phyloP scores from a whole-genome alignment of 1,140 invertebrate genomes.

The Micrasema minimum region DNA sequence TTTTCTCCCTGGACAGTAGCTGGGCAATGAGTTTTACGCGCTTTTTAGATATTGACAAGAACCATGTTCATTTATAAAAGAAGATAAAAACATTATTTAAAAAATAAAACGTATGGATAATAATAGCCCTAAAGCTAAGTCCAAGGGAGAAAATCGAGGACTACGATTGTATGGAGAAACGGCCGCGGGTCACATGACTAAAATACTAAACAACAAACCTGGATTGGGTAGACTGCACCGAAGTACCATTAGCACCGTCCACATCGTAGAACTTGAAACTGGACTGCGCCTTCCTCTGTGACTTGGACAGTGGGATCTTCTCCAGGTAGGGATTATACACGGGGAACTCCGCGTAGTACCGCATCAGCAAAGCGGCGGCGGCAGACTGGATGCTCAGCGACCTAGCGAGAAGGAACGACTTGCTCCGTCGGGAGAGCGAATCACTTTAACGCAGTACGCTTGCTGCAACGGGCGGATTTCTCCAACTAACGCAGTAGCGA shows the following conservation, averaged over 20 bases:
- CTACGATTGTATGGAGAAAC: no score
- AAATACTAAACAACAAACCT: constrained; percentile 57
- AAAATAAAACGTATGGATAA: no score
- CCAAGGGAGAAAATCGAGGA: no score
- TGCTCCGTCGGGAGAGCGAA: constrained; percentile 94
- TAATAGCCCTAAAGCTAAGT: no score
- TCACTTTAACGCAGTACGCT: constrained; percentile 89
- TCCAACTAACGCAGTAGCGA: constrained; percentile 90
- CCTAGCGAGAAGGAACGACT: constrained; percentile 88
- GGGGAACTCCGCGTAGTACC: constrained; percentile 95
- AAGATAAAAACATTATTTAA: no score
- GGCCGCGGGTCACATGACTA: no score
- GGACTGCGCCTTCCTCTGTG: constrained; percentile 76
- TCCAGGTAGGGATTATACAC: constrained; percentile 97
- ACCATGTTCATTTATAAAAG: no score
- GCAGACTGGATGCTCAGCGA: constrained; percentile 94
- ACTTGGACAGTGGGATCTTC: constrained; percentile 86
- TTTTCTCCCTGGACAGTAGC: no score
- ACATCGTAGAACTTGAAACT: constrained; percentile 98
- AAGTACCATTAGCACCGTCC: constrained; percentile 82
- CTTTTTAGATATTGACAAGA: no score
- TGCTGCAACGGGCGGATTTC: constrained; percentile 92
- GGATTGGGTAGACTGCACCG: constrained; percentile 73
- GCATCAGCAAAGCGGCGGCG: constrained; percentile 92
- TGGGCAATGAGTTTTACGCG: no score